Percentiles rank a stretch among this genome's conserved stretches.
Evolutionary conservation across 1,140 invertebrate genomes (phyloP).

Genomic region (Papilio polytes): DNA sequence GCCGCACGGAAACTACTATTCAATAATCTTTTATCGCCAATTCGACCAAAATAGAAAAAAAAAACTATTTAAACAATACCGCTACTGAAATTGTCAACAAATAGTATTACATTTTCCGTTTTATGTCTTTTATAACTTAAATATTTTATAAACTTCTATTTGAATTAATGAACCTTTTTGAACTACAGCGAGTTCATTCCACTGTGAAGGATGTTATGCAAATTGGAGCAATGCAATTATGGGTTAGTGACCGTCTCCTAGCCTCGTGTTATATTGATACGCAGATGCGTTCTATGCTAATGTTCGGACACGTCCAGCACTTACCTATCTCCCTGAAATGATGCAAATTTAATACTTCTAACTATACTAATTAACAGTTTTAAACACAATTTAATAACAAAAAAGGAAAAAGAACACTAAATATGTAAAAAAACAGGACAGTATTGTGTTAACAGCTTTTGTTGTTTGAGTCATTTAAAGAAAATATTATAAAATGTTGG

Average conservation of each 20-base stretch:
- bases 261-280: constrained; percentile 31
- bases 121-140: too few species aligned
- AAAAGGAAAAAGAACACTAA: background rate
- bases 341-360: background rate
- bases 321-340: background rate
- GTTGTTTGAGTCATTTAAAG: too few species aligned
- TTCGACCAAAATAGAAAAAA: too few species aligned
- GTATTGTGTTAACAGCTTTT: too few species aligned
- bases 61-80: too few species aligned
- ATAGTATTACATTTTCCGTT: too few species aligned
- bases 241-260: constrained; percentile 26
- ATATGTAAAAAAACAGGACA: background rate
- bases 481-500: too few species aligned
- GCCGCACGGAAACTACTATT: too few species aligned
- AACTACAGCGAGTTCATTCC: constrained; percentile 3
- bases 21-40: too few species aligned
- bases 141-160: background rate
- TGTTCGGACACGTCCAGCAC: background rate
- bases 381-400: background rate
- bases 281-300: constrained; percentile 27
- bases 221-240: constrained; percentile 35
- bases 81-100: too few species aligned
- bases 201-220: constrained; percentile 1
- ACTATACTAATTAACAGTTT: background rate
- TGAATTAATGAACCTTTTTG: background rate